phyloP scores from a whole-genome alignment of 2,888 invertebrate species.

The Ennomos quercinarius region DNA sequence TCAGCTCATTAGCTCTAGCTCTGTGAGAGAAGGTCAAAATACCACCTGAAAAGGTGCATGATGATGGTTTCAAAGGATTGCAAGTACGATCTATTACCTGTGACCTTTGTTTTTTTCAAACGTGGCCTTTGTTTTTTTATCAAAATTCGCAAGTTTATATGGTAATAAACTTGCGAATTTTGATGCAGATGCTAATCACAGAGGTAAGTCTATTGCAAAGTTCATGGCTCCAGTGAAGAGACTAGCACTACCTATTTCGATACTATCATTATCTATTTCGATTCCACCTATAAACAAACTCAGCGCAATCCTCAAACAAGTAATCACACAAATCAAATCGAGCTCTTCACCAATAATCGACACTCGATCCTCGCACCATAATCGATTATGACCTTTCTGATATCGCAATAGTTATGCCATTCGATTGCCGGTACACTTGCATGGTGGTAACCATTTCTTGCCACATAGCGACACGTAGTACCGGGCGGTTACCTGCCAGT shows the following conservation, averaged over 20 bases:
- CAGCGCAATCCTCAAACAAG: conserved; percentile 1
- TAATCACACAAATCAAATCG: conserved; percentile 4
- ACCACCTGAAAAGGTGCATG: too few species aligned
- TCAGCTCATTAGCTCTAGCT: too few species aligned
- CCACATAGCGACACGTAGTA: conserved; percentile 40
- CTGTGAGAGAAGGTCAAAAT: too few species aligned
- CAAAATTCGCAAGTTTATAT: too few species aligned
- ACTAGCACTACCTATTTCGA: too few species aligned
- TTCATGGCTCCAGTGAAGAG: neutral
- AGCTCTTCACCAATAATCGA: conserved; percentile 24
- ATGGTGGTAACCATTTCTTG: conserved; percentile 27
- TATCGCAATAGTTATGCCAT: conserved; percentile 42
- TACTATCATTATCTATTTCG: too few species aligned
- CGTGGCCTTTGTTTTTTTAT: too few species aligned
- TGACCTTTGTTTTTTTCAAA: too few species aligned
- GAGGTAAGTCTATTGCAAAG: neutral
- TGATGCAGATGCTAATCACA: neutral
- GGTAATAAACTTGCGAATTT: too few species aligned
- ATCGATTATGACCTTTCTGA: conserved; percentile 41
- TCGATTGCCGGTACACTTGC: conserved; percentile 31
- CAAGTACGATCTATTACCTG: too few species aligned
- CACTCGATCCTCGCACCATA: conserved; percentile 32
- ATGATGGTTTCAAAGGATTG: too few species aligned
- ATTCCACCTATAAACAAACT: too few species aligned
- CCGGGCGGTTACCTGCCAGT: conserved; percentile 34